Evolutionary conservation across 2,113 vertebrate species (phyloP), one percentile per base, ranked within the genome.

Genomic region (Hippoglossus stenolepis): DNA sequence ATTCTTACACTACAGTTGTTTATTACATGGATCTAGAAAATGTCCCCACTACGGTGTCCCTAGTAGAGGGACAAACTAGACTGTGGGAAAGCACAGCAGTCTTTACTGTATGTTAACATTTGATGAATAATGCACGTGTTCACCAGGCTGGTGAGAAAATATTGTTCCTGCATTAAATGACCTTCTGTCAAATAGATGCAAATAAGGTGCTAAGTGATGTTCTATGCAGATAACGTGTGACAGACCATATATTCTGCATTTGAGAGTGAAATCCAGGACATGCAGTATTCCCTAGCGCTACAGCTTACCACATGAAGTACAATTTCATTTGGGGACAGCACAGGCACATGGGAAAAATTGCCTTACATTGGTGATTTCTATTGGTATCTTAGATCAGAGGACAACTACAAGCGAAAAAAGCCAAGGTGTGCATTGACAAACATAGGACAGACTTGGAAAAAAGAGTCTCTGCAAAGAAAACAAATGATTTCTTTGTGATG

Each of bases 121-220:
- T 58, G 21, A 35, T 77, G 5, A 9, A 23, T 63, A 49, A 64
- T 64, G 43, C 28, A 63, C 6, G 56, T 65, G 17, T 21, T 70
- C 54, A 70, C 26, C 35, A 18, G n/a, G 5, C 17, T 49, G 45
- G 45, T 5, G 45, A 49, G 45, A 49, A 49, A 1, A 23, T 17
- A 17, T 57, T 40, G 1, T 65, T 14, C 14, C 11, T 45, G 14
- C 20, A 7, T 62, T 56, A 24, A 35, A 60, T 56, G 62, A 20
- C 31, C 28, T n/a, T 2, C 18, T 31, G 21, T 53, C 3, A 26
- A 43, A 21, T 54, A 2, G 2, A 14, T 53, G 59, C 21, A 64
- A 53, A 65, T 47, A 4, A n/a, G 5, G 20, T 54, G 17, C 3
- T 3, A 11, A 45, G 14, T 13, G 49, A 9, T 38, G 14, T 26